Base-by-base conservation (phyloP, 2,113 vertebrate species). In the Triplophysa dalaica region DNA sequence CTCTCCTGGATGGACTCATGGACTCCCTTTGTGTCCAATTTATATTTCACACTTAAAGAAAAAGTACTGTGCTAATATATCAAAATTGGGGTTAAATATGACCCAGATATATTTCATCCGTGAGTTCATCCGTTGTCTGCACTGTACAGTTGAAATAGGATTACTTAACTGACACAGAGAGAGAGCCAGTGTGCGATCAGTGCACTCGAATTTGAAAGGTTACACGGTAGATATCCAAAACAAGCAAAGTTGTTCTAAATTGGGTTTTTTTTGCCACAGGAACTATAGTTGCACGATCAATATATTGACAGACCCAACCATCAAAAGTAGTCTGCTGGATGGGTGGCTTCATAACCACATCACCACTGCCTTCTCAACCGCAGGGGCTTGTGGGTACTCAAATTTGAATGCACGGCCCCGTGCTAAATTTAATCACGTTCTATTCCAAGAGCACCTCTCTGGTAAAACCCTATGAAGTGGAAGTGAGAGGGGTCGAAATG, bases 351-450 rank as follows among this genome's bases (percentile, higher is more conserved):
- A 69, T n/a, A 2, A 24, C n/a, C 38, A 14, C 19, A 24, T n/a
- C 50, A 24, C 56, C 16, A 14, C 21, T 26, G 60, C 38, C 24
- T 52, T 61, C 38, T 68, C 64, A 38, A 24, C 43, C 26, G 14
- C 54, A 24, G 52, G 52, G 63, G 60, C 79, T 56, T 58, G 33
- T 76, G 45, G 43, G 22, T 72, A 29, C 79, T 86, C 65, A 77
- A 91, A 88, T 72, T 89, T 89, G 90, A 87, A 90, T 90, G 84
- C 69, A 78, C 61, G 69, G 73, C 78, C 78, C 82, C 89, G 88
- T 91, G 91, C 89, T 91, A 88, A 91, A 88, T 90, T 90, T 88
- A 90, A 91, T 91, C 85, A 86, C 78, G 60, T 85, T 86, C 88
- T 87, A 81, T 89, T 89, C 88, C 41, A 10, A 88, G 87, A 85